Base-by-base conservation (phyloP, 2,888 invertebrate species). In the Cenopis cana region DNA sequence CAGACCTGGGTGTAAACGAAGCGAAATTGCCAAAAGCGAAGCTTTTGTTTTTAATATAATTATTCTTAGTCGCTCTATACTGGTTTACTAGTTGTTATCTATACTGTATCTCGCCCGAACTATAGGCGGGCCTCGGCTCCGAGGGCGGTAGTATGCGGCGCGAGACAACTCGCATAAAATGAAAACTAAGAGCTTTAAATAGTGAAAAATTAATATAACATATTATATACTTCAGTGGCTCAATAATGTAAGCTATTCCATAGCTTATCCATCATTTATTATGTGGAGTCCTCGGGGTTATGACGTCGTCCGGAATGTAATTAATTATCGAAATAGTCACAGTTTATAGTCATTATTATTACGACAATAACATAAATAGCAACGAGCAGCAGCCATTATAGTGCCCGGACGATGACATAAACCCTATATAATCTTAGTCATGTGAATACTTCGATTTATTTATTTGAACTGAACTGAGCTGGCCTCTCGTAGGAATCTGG, bases 181-280 rank as follows among this genome's bases (percentile, higher is more conserved):
- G 89, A 92, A 90, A 91, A 89, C 89, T 93, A 93, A 93, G 93
- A 94, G 94, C 94, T 94, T 94, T 94, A 94, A 94, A 93, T 94
- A 94, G 93, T 88, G 86, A 91, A 91, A 85, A 85, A 80, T 82
- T 88, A 89, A 88, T 89, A 88, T 89, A 87, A 89, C 74, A 72
- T 89, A 87, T 84, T 87, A 89, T 89, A 89, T 88, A 92, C 89
- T 92, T 91, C 90, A 88, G 88, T 86, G 87, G 93, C 93, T 93
- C 93, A 93, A 88, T 89, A 86, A 83, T 86, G 85, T 91, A 92
- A 90, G 91, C 91, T 91, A 89, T 86, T 60, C 80, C 83, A 84
- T 90, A 90, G 92, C 92, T 93, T 91, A 89, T 87, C 84, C 86
- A 89, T 85, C 87, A 78, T 80, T 79, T 60, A 29, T 82, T 85